A percentile compares a stretch with the other conserved stretches of the same genome.
Evolutionary conservation across 92 coral and sea anemone species (phyloP).

Genomic region (Umimayanthus chanpuru): DNA sequence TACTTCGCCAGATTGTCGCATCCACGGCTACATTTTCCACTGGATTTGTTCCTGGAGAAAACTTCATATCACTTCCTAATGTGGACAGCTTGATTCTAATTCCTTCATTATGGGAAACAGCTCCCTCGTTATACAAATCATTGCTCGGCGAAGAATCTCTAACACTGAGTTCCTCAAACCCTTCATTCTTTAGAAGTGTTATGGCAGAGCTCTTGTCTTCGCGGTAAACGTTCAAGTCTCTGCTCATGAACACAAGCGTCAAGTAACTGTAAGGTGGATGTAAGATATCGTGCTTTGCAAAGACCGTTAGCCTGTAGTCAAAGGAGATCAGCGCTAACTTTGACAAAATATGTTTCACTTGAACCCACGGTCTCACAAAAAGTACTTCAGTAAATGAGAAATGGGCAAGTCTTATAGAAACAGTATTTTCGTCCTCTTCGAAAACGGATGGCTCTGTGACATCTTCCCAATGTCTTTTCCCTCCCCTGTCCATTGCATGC

Average conservation of each 20-base stretch:
- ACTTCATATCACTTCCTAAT: conserved; percentile 9
- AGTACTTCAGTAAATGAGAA: neutral
- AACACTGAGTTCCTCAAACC: neutral
- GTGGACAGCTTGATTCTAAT: neutral
- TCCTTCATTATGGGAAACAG: neutral
- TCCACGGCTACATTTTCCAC: neutral
- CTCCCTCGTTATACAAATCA: neutral
- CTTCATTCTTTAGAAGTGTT: neutral
- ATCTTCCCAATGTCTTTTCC: neutral
- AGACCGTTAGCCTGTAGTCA: neutral
- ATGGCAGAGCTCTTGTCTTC: neutral
- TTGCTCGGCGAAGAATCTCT: neutral
- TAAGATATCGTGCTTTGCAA: neutral
- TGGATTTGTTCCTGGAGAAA: neutral
- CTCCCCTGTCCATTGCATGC: neutral
- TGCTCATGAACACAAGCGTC: conserved; percentile 1
- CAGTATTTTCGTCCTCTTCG: neutral
- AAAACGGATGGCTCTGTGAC: neutral
- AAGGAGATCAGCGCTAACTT: neutral
- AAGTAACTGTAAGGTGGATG: neutral
- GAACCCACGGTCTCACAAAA: conserved; percentile 9
- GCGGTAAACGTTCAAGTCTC: neutral
- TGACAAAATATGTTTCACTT: neutral
- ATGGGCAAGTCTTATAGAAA: neutral
- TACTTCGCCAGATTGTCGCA: neutral